phyloP scores from a whole-genome alignment of 2,888 invertebrate species.

The Megamerina dolium region DNA sequence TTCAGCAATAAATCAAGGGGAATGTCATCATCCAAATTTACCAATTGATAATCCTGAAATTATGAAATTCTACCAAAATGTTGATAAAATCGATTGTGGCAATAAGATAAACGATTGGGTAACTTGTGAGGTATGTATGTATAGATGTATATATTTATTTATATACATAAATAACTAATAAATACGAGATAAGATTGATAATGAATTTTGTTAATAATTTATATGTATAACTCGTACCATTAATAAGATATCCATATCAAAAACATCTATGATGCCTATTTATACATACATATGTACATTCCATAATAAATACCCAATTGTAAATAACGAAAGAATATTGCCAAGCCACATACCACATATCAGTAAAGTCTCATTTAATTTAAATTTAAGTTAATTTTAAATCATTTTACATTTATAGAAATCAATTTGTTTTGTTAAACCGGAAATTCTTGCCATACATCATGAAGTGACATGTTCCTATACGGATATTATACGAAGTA shows the following conservation, averaged over 20 bases:
- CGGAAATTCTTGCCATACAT: conserved; percentile 37
- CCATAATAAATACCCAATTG: background rate
- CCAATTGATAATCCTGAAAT: conserved; percentile 67
- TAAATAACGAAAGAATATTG: background rate
- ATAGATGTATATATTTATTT: too few relatives aligned
- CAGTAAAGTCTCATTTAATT: background rate
- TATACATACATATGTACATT: background rate
- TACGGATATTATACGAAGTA: conserved; percentile 64
- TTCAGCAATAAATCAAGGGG: conserved; percentile 48
- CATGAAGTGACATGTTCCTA: conserved; percentile 54
- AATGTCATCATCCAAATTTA: conserved; percentile 62
- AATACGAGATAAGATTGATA: too few relatives aligned
- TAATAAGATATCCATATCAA: too few relatives aligned
- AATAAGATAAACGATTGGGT: conserved; percentile 67
- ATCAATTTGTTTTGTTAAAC: conserved; percentile 45
- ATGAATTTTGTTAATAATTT: too few relatives aligned
- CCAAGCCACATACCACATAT: background rate
- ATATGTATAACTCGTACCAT: too few relatives aligned
- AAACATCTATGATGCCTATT: too few relatives aligned
- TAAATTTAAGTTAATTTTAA: background rate
- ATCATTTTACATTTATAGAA: conserved; percentile 26
- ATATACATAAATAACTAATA: too few relatives aligned
- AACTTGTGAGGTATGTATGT: conserved; percentile 57
- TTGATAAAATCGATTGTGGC: conserved; percentile 59
- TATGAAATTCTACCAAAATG: conserved; percentile 61